Evolutionary conservation across 2,113 vertebrate genomes (phyloP).

Genomic region (Pygoscelis adeliae): DNA sequence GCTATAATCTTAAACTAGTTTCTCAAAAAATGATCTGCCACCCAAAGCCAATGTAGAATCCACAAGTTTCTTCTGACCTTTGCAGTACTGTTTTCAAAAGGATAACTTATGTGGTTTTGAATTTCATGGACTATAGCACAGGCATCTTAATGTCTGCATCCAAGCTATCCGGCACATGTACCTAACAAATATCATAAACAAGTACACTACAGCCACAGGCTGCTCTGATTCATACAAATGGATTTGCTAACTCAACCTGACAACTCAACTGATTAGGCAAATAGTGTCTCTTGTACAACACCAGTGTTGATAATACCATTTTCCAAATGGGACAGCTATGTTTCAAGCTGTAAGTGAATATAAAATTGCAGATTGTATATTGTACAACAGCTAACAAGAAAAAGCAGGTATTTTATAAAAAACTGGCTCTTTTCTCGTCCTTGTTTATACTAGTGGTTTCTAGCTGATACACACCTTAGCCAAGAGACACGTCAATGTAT

Average conservation of each 20-base stretch:
- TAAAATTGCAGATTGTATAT: neutral
- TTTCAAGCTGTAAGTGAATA: neutral
- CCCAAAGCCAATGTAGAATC: neutral
- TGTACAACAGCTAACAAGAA: neutral
- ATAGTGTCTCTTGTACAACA: neutral
- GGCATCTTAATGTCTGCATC: neutral
- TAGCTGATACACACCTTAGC: neutral
- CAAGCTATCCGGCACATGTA: rapidly evolving
- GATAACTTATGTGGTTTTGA: neutral
- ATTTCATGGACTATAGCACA: neutral
- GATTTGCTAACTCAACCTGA: constrained; percentile 25
- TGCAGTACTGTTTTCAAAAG: neutral
- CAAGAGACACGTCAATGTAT: rapidly evolving
- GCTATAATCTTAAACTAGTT: neutral
- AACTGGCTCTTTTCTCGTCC: neutral
- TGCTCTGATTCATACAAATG: constrained; percentile 5
- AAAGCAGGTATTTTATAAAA: neutral
- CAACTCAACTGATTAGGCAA: constrained; percentile 34
- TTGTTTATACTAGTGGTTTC: neutral
- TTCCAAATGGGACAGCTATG: neutral
- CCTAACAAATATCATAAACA: neutral
- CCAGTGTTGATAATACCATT: neutral
- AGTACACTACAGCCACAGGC: neutral
- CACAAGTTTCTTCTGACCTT: neutral
- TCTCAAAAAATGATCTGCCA: neutral